A percentile compares a stretch with the other conserved stretches of the same genome.
These are phyloP conservation scores for Phalanger gymnotis DNA, from an alignment of 2,797 vertebrate species.

Conservation along the genomic window DNA sequence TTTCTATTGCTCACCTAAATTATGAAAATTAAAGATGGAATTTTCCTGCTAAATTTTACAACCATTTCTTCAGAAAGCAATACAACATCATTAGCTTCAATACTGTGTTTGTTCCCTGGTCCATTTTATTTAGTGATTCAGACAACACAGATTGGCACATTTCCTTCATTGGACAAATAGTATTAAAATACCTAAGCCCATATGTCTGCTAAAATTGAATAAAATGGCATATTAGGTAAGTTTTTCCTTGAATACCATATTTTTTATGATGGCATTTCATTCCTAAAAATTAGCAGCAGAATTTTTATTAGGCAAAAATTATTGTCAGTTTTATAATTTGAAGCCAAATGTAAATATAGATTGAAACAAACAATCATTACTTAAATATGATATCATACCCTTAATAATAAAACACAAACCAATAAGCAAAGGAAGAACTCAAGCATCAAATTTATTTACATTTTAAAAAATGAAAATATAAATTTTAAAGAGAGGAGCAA, in stretches of 20 bases:
- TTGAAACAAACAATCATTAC: conserved; percentile 22
- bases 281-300: conserved; percentile 36
- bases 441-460: not conserved
- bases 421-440: not conserved
- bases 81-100: conserved; percentile 55
- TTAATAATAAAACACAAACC: not conserved
- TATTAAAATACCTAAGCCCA: conserved; percentile 56
- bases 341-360: not conserved
- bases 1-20: conserved; percentile 70
- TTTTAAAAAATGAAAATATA: not conserved
- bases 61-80: conserved; percentile 50
- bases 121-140: conserved; percentile 62
- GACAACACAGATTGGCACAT: conserved; percentile 26
- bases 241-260: not conserved
- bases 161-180: conserved; percentile 32
- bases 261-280: conserved; percentile 24
- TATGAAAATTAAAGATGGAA: conserved; percentile 55
- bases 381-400: conserved; percentile 17
- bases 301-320: conserved; percentile 45
- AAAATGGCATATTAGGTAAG: conserved; percentile 33
- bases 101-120: conserved; percentile 42
- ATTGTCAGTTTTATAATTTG: conserved; percentile 51
- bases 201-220: not conserved
- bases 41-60: conserved; percentile 70
- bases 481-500: not conserved